Percentiles rank a stretch among this genome's conserved stretches.
phyloP scores from a whole-genome alignment of 1,140 invertebrate species.

The Apis florea region DNA sequence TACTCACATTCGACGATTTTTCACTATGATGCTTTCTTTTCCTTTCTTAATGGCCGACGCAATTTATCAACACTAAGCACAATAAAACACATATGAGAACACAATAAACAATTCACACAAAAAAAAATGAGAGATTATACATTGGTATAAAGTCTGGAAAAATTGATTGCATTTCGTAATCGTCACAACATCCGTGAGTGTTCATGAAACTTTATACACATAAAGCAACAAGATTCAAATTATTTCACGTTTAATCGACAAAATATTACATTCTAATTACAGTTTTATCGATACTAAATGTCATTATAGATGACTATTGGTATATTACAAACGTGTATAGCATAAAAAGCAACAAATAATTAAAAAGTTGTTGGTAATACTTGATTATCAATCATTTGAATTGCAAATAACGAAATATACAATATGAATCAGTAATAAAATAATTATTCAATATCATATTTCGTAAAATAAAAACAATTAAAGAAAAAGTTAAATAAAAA shows the following conservation, averaged over 20 bases:
- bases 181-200: background rate
- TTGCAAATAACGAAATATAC: background rate
- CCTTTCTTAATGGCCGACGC: background rate
- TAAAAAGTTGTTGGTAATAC: background rate
- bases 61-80: conserved; percentile 16
- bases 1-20: conserved; percentile 28
- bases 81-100: conserved; percentile 17
- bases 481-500: background rate
- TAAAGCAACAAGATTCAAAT: background rate
- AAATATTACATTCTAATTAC: background rate
- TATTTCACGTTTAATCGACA: background rate
- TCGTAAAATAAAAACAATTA: rapidly evolving
- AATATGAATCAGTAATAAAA: too few relatives aligned
- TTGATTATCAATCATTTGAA: background rate
- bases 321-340: background rate
- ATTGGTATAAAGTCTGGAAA: background rate
- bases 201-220: background rate
- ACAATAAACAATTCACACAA: background rate
- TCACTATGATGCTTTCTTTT: background rate
- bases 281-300: background rate
- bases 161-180: conserved; percentile 16
- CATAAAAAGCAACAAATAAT: background rate
- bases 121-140: background rate
- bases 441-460: too few relatives aligned
- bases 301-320: background rate